These are phyloP conservation scores for Phyllotreta striolata DNA, from an alignment of 2,888 invertebrate genomes.

Conservation along the genomic window DNA sequence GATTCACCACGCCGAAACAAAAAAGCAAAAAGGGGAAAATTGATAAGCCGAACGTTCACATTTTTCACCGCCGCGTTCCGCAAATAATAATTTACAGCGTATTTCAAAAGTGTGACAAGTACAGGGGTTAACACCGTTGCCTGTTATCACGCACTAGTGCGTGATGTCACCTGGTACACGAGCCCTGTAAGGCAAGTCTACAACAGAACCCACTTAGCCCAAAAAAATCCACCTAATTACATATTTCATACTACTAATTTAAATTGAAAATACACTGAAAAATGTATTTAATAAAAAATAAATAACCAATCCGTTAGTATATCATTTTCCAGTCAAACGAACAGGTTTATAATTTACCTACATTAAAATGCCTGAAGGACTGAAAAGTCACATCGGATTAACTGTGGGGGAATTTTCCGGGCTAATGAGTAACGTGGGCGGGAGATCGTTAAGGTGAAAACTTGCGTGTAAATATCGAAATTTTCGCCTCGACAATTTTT, in stretches of 20 bases:
- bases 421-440: conserved; percentile 4
- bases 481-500: too few relatives aligned
- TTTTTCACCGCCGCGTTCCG: conserved; percentile 13
- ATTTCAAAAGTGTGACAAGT: conserved; percentile 22
- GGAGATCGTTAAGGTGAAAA: too few relatives aligned
- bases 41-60: conserved; percentile 13
- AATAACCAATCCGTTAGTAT: too few relatives aligned
- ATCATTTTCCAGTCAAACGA: background rate
- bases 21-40: conserved; percentile 34
- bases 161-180: conserved; percentile 15
- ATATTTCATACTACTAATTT: too few relatives aligned
- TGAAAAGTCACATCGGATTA: conserved; percentile 23
- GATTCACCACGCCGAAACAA: conserved; percentile 5
- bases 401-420: conserved; percentile 17
- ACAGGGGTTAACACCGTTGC: conserved; percentile 12
- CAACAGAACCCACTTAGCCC: background rate
- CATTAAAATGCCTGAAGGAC: background rate
- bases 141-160: conserved; percentile 20
- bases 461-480: too few relatives aligned
- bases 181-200: background rate
- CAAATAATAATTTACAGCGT: conserved; percentile 21
- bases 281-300: too few relatives aligned
- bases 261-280: too few relatives aligned
- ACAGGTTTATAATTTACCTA: background rate
- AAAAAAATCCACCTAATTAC: too few relatives aligned